phyloP scores from a whole-genome alignment of 2,888 invertebrate species.

The Hetaerina titia region DNA sequence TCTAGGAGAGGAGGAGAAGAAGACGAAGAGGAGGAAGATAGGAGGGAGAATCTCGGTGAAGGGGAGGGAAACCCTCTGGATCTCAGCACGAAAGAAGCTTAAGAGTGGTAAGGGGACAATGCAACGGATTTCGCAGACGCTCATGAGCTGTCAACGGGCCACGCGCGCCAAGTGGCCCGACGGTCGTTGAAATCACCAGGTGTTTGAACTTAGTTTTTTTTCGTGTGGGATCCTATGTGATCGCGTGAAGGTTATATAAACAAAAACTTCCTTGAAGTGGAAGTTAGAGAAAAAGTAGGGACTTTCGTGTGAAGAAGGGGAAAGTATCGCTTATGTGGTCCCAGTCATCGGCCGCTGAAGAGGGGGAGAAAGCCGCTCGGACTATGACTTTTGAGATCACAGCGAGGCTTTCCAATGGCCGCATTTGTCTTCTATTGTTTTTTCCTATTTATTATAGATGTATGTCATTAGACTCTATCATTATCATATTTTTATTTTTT shows the following conservation, averaged over 20 bases:
- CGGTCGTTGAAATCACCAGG: not conserved
- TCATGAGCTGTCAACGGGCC: not conserved
- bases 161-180: not conserved
- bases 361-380: not conserved
- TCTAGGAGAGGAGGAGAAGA: not conserved
- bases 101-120: not conserved
- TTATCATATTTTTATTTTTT: not conserved
- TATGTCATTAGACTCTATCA: not conserved
- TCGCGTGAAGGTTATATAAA: not conserved
- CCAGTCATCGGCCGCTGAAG: conserved; percentile 27
- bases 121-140: not conserved
- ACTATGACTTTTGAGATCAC: not conserved
- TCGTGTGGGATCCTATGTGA: not conserved
- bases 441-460: conserved; percentile 4
- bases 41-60: not conserved
- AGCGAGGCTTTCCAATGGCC: not conserved
- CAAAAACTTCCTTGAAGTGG: not conserved
- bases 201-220: not conserved
- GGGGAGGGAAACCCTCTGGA: conserved; percentile 41
- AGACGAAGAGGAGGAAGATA: not conserved
- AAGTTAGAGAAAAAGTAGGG: not conserved
- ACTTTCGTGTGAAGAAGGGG: conserved; percentile 6
- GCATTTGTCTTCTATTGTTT: not conserved
- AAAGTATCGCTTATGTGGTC: not conserved
- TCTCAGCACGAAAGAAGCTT: conserved; percentile 33